A percentile compares a stretch with the other conserved stretches of the same genome.
Conservation (phyloP, 2,888 invertebrate species). For the Chrysolina oricalcia region DNA sequence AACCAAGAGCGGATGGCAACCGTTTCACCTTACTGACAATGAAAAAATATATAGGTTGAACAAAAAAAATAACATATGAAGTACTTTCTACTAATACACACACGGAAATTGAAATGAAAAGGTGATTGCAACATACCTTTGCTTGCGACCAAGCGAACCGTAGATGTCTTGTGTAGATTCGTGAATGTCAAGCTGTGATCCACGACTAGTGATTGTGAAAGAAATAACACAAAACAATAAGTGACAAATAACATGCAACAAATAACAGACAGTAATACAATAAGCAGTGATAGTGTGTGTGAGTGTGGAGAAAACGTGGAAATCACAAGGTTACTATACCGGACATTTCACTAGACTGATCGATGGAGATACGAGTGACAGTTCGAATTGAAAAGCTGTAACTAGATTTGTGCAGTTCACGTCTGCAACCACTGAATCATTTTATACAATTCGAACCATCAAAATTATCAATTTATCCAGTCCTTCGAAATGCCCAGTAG, state of each 20-base stretch:
- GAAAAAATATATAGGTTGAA: too few relatives aligned
- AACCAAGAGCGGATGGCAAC: too few relatives aligned
- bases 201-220: slow-evolving; percentile 75
- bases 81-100: not conserved
- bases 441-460: too few relatives aligned
- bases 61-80: slow-evolving; percentile 9
- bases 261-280: slow-evolving; percentile 48
- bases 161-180: slow-evolving; percentile 84
- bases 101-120: not conserved
- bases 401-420: too few relatives aligned
- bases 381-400: not conserved
- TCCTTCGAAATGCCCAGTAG: not conserved
- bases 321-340: not conserved
- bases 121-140: slow-evolving; percentile 78
- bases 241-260: slow-evolving; percentile 52
- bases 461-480: not conserved
- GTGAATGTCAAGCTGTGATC: slow-evolving; percentile 84
- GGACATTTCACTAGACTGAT: not conserved
- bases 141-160: slow-evolving; percentile 80
- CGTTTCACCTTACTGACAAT: too few relatives aligned
- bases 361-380: not conserved
- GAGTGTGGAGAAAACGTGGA: not conserved
- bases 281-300: slow-evolving; percentile 30
- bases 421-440: too few relatives aligned
- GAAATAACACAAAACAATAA: slow-evolving; percentile 63